Conservation (phyloP, 2,113 vertebrate species). For the Pomatostomus ruficeps region DNA sequence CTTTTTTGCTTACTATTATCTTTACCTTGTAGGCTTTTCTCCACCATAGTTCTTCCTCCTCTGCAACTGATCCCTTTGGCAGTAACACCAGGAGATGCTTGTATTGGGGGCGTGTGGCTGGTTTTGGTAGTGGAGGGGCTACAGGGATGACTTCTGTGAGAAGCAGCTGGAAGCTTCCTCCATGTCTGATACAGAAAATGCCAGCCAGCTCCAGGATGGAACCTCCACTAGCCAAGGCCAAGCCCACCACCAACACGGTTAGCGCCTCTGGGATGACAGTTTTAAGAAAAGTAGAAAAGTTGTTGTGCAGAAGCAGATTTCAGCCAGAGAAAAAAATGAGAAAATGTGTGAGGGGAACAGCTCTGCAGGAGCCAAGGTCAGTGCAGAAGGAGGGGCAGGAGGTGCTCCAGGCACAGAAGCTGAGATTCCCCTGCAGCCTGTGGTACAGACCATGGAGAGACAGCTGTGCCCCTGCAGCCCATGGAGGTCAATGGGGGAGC, state of each 20-base stretch:
- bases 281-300: background rate
- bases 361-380: background rate
- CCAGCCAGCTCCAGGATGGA: background rate
- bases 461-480: background rate
- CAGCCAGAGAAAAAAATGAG: background rate
- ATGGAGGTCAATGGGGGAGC: background rate
- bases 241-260: background rate
- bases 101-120: fast-evolving
- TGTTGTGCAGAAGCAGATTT: background rate
- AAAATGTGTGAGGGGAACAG: background rate
- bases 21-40: background rate
- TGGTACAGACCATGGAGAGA: background rate
- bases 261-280: background rate
- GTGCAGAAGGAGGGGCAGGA: background rate
- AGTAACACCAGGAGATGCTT: background rate
- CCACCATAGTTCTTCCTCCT: background rate
- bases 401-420: fast-evolving
- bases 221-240: too few relatives aligned
- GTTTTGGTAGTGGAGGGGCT: background rate
- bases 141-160: background rate
- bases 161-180: background rate
- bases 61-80: background rate
- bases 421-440: fast-evolving
- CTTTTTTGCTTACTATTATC: background rate
- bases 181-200: background rate